Conservation (phyloP, 2,113 vertebrate species). For the Lontra canadensis region DNA sequence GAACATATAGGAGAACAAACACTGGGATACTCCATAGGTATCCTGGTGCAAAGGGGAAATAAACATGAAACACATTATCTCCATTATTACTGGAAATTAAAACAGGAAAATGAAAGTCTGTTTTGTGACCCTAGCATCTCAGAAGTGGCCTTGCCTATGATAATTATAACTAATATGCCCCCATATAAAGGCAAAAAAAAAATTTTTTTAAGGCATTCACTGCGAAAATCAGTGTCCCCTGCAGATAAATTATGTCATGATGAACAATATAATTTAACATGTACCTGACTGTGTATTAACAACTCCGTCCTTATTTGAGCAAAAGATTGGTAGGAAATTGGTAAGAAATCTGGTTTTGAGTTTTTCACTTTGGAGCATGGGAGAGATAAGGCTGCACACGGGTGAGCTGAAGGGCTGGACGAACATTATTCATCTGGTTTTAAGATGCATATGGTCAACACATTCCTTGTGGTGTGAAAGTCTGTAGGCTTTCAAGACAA, state of each 20-base stretch:
- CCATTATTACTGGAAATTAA: background rate
- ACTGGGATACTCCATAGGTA: background rate
- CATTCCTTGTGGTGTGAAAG: constrained; percentile 45
- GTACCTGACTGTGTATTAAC: background rate
- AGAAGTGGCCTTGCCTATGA: background rate
- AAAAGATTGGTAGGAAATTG: background rate
- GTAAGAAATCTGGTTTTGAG: background rate
- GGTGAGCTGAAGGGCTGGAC: background rate
- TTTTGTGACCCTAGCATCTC: background rate
- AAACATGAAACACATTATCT: background rate
- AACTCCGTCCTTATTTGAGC: background rate
- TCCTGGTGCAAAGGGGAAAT: background rate
- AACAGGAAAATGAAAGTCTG: background rate
- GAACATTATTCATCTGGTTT: background rate
- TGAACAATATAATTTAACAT: background rate
- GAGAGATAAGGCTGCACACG: background rate
- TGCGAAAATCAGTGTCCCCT: constrained; percentile 37
- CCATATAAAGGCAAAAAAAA: background rate
- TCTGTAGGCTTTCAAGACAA: constrained; percentile 19
- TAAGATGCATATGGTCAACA: constrained; percentile 21
- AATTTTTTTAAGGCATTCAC: background rate
- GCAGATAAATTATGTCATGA: background rate
- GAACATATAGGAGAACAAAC: background rate
- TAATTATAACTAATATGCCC: background rate
- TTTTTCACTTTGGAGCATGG: background rate